Base-by-base conservation (phyloP, 2,888 invertebrate species). In the Caenorhabditis sinica region DNA sequence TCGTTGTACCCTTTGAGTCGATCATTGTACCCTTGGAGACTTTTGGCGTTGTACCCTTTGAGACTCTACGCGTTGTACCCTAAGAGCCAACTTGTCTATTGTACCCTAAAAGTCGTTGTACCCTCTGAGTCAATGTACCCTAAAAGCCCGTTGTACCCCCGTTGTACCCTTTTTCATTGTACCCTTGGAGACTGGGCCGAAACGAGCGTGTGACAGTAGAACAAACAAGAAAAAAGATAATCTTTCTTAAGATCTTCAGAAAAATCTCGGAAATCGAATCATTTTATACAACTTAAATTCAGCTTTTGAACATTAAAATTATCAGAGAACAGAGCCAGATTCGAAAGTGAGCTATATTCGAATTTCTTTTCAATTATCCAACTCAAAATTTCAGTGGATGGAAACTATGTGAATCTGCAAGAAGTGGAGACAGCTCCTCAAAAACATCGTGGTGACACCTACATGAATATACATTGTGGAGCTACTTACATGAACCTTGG, bases 401-500 rank as follows among this genome's bases (percentile, higher is more conserved):
- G 25, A 49, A 49, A 66, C 45, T 30, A 66, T 66, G 43, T 49
- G 49, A 49, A 66, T 49, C 65, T 61, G 20, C 20, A 20, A 20
- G 61, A 40, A 40, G n/a, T 61, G 15, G 23, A 40, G 0, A 36
- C 13, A 8, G 40, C 30, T 20, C 20, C 61, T 9, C 40, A 28
- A 28, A 45, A 66, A 66, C 45, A 66, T 30, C 9, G 43, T 1
- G 65, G 65, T 25, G 30, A 45, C 43, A 66, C 65, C 6, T 66
- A 66, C 45, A 49, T 66, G 45, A 49, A 66, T 66, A 49, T 49
- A 20, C 49, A 49, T 49, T 49, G 49, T 49, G 49, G 49, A 5
- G 20, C n/a, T 1, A 49, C 49, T 0, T 49, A 49, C 49, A 49
- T 49, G 49, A 49, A 49, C 20, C 13, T 66, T 13, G 43, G 13